Base-by-base conservation (phyloP, 30 jellyfish, hydroid and myxozoan species). In the Chironex yamaguchii region DNA sequence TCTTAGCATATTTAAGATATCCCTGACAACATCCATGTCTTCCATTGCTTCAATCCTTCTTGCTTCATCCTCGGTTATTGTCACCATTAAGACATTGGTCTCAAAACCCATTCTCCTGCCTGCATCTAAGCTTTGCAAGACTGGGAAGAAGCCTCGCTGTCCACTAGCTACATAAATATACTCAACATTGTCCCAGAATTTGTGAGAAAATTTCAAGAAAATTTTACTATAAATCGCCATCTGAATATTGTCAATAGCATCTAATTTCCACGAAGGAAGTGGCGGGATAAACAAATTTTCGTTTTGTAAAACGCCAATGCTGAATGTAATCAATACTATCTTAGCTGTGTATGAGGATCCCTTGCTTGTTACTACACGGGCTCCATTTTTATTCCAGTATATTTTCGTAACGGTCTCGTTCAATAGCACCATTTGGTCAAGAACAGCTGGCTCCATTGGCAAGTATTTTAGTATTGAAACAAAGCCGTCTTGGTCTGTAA, bases 121-220 rank as follows among this genome's bases (percentile, higher is more conserved):
- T 50, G 94, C 94, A 84, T 84, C 94, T n/a, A 89, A 65, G 53
- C 89, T 89, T 72, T 89, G 95, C 97, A 94, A 89, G 25, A 78
- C 86, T 1, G 87, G 86, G 30, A 70, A 89, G 30, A n/a, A 33
- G 0, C 91, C 96, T 63, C 91, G 58, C 35, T 58, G 34, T n/a
- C 62, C 54, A 31, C 72, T 33, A 1, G 94, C 90, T 52, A 81
- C 52, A 24, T 76, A 36, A 2, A 89, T 81, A 51, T 50, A 89
- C 85, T 80, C 90, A 3, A 34, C 71, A 68, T 79, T 88, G 49
- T 89, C 97, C 97, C 97, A 89, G 52, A 89, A 89, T 62, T 81
- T 29, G 28, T 71, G 29, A 3, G 89, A 80, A 62, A 89, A 89
- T 33, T 63, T 74, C 17, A 89, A 22, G 36, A 89, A 80, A 70